phyloP scores from a whole-genome alignment of 2,113 vertebrate species.

The Bagarius yarrelli region DNA sequence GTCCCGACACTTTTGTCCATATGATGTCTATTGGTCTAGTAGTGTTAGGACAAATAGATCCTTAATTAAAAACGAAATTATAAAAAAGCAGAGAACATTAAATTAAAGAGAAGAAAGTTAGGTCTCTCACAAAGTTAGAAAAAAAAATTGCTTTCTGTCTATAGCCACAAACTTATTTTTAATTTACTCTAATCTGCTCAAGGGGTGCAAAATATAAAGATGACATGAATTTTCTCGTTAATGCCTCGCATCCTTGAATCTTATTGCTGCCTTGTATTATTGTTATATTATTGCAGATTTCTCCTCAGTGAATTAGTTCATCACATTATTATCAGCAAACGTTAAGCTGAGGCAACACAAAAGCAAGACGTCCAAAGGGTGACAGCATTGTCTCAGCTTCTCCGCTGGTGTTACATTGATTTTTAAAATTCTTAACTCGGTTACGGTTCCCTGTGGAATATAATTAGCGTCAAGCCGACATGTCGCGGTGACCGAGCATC shows the following conservation, averaged over 20 bases:
- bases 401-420: conserved; percentile 1
- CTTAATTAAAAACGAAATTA: neutral
- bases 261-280: neutral
- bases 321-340: neutral
- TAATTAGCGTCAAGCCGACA: conserved; percentile 15
- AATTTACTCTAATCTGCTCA: conserved; percentile 31
- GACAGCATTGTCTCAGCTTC: conserved; percentile 8
- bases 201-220: conserved; percentile 6
- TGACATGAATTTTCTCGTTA: conserved; percentile 24
- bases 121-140: conserved; percentile 11
- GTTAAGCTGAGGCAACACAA: neutral
- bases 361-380: neutral
- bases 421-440: conserved; percentile 21
- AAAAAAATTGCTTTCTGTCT: conserved; percentile 33
- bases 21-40: neutral
- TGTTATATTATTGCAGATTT: neutral
- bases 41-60: neutral
- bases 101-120: conserved; percentile 27
- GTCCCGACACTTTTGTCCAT: too few species aligned
- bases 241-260: neutral
- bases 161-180: neutral
- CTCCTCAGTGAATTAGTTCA: neutral
- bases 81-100: neutral
- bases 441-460: conserved; percentile 27
- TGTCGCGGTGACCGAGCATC: conserved; percentile 1